Evolutionary conservation across 2,888 invertebrate genomes (phyloP), one percentile per base, ranked within the genome.

Genomic region (Sinohyriopsis cumingii): DNA sequence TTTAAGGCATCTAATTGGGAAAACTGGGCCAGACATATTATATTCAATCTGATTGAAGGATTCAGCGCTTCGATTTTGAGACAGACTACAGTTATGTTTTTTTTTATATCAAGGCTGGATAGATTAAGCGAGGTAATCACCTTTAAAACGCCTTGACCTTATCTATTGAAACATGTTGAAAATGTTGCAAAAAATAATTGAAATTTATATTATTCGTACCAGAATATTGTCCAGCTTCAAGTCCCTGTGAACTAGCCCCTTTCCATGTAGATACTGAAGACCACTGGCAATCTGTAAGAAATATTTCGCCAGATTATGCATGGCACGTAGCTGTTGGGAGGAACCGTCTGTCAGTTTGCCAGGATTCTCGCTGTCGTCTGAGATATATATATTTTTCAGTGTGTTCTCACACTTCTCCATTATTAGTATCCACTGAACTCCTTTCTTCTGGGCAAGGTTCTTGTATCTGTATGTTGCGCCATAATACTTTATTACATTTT

Each of bases 221-320:
- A 88, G 69, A 63, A 88, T 82, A 68, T 87, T 87, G 65, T 87
- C 85, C 12, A 85, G 80, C 63, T 86, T 88, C 54, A 88, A 72
- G 67, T 88, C 88, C 15, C 88, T 77, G 68, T 86, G 86, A 0
- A 86, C 84, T 22, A 85, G 77, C 57, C 80, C 79, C 68, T 83
- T 85, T 5, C 75, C 68, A 73, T 87, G 87, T 0, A 87, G 71
- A 69, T 86, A 87, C 9, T 67, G 45, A 45, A 87, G 68, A 9
- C 84, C 87, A 45, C 60, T 65, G 67, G 83, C 76, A 1, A 83
- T 75, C 73, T 86, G 84, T 1, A 74, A 63, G 18, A 77, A 78
- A 45, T 78, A 81, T 24, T 77, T 66, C 6, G 81, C 81, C 77
- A 86, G 81, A 45, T 33, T 65, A 25, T 79, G 63, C 75, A 84